Base-by-base conservation (phyloP, 2,113 vertebrate genomes). In the Lynx canadensis region DNA sequence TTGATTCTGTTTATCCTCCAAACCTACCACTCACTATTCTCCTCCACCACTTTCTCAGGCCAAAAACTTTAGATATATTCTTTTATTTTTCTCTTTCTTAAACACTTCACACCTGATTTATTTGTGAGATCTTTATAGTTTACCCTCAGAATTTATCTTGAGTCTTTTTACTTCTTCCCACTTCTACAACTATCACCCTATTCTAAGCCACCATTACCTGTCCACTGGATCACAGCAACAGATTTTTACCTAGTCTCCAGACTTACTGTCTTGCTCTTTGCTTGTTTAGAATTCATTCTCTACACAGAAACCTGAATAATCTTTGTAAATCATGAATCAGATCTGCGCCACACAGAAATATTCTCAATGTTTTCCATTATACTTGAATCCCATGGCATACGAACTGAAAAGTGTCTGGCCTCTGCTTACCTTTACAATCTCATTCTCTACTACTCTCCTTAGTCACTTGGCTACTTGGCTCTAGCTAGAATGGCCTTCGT, bases 81-180 rank as follows among this genome's bases (percentile, higher is more conserved):
- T 89, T 73, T 19, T 25, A 79, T 71, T 57, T 87, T 93, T 50
- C 41, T 89, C 65, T 92, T 92, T 79, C 45, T 80, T 76, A 90
- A n/a, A 71, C 31, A 71, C 25, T 48, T 94, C 15, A 93, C 13
- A 93, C 73, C 12, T 52, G 74, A 36, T 74, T 79, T 25, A 74
- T 29, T 69, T 73, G 31, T 91, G 63, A 93, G 33, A 63, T 73
- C 33, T 79, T 80, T 80, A 79, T 41, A 88, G 9, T 48, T 8
- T 38, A 29, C 31, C 23, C 84, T 93, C 81, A 96, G 23, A 80
- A 80, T 91, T 27, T 93, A 79, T 52, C 65, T 31, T 18, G 38
- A 78, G 79, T 55, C 55, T n/a, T 76, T 71, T 21, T 76, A 41
- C 2, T 68, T 73, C 16, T 92, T 57, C 25, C 16, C 10, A 74